These are phyloP conservation scores for Gasterosteus nipponicus DNA, from an alignment of 2,113 vertebrate species.

Conservation along the genomic window DNA sequence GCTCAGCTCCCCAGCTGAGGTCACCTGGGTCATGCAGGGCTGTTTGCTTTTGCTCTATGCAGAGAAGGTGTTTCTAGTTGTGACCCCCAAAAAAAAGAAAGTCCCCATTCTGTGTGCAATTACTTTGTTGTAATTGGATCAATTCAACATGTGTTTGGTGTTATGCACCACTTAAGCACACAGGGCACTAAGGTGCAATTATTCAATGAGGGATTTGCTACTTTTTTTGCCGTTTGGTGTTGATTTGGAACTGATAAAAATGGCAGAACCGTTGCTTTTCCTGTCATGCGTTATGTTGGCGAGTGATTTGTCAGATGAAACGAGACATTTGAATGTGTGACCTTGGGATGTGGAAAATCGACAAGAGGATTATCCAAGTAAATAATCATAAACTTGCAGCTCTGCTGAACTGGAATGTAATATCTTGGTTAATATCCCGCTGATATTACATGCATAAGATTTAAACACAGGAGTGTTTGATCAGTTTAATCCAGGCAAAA, in stretches of 20 bases:
- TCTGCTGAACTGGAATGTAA: neutral
- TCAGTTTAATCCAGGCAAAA: neutral
- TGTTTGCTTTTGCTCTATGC: slow-evolving; percentile 20
- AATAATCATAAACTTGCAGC: neutral
- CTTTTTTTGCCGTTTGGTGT: neutral
- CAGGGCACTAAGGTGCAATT: neutral
- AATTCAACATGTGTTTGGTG: slow-evolving; percentile 1
- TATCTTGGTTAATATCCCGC: neutral
- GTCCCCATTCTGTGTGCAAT: neutral
- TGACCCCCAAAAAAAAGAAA: neutral
- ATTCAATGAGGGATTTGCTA: neutral
- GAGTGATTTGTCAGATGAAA: neutral
- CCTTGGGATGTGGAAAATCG: neutral
- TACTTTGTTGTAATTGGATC: slow-evolving; percentile 14
- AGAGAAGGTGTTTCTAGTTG: slow-evolving; percentile 11
- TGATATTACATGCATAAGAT: neutral
- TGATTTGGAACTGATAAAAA: neutral
- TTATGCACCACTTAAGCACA: neutral
- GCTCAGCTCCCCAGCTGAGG: too few species aligned
- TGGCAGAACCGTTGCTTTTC: neutral
- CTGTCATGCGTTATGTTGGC: neutral
- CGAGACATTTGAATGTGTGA: neutral
- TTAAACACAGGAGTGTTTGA: neutral
- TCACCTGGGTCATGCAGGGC: neutral
- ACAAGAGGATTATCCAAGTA: neutral